Evolutionary conservation across 1,140 invertebrate species (phyloP).

Genomic region (Drosophila rhopaloa): DNA sequence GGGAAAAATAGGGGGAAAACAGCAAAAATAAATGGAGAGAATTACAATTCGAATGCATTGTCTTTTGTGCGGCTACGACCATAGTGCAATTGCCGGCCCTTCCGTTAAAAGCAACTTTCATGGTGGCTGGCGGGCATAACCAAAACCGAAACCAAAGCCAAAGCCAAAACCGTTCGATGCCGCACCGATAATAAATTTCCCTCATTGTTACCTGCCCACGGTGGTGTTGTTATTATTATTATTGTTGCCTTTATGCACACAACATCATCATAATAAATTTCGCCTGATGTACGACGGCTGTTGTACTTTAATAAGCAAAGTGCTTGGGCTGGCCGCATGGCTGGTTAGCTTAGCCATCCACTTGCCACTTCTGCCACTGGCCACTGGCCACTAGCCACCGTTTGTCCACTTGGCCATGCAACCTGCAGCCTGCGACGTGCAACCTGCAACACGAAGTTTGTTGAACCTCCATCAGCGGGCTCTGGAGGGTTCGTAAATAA

Average conservation of each 20-base stretch:
- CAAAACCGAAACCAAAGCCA: slow-evolving; percentile 43
- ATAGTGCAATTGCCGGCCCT: slow-evolving; percentile 63
- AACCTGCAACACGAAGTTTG: slow-evolving; percentile 34
- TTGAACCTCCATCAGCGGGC: slow-evolving; percentile 42
- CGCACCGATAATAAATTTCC: slow-evolving; percentile 79
- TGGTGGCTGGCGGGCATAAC: slow-evolving; percentile 49
- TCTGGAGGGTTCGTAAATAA: slow-evolving; percentile 49
- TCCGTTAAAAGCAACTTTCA: slow-evolving; percentile 66
- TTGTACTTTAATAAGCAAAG: slow-evolving; percentile 81
- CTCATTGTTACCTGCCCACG: slow-evolving; percentile 72
- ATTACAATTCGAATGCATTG: slow-evolving; percentile 74
- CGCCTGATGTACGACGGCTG: slow-evolving; percentile 69
- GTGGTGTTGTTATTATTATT: slow-evolving; percentile 37
- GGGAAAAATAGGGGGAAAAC: neutral
- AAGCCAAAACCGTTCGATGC: slow-evolving; percentile 75
- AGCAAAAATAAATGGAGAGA: slow-evolving; percentile 39
- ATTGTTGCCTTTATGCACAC: slow-evolving; percentile 60
- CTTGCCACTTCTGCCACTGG: slow-evolving; percentile 45
- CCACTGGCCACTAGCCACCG: slow-evolving; percentile 51
- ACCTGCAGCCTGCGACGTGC: slow-evolving; percentile 40
- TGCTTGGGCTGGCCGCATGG: slow-evolving; percentile 76
- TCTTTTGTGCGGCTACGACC: slow-evolving; percentile 40
- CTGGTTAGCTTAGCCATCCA: slow-evolving; percentile 43
- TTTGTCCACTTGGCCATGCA: slow-evolving; percentile 73
- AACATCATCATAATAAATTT: slow-evolving; percentile 83